These are phyloP conservation scores for Luperina testacea DNA, from an alignment of 2,888 invertebrate genomes.

Conservation along the genomic window DNA sequence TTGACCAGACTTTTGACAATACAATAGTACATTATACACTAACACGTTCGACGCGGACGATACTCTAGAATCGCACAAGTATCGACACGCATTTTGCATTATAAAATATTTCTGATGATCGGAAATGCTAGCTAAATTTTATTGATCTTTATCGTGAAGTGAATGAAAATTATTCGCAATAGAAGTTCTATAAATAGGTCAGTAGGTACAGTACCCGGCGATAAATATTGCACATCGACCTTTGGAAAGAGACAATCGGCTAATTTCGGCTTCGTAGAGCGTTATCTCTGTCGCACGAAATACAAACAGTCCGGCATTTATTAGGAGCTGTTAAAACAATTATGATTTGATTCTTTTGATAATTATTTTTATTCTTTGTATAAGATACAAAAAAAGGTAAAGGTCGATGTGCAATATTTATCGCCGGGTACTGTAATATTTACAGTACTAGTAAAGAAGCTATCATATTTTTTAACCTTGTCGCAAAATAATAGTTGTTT, in stretches of 20 bases:
- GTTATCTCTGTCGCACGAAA: too few species aligned
- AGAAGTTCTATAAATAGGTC: neutral
- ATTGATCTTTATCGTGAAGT: neutral
- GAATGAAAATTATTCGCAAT: neutral
- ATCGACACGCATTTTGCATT: slow-evolving; percentile 25
- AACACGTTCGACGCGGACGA: slow-evolving; percentile 24
- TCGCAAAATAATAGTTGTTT: neutral
- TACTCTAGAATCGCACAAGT: slow-evolving; percentile 31
- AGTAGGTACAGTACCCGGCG: too few species aligned
- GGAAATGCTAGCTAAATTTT: neutral
- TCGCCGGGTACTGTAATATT: too few species aligned
- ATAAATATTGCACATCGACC: too few species aligned
- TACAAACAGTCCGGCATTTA: too few species aligned
- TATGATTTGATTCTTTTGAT: too few species aligned
- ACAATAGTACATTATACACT: slow-evolving; percentile 41
- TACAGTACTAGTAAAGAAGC: neutral
- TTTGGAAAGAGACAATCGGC: too few species aligned
- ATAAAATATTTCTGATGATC: slow-evolving; percentile 9
- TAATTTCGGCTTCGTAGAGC: too few species aligned
- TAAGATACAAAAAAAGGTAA: too few species aligned
- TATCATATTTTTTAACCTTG: neutral
- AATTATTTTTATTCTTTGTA: too few species aligned
- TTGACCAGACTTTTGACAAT: slow-evolving; percentile 9
- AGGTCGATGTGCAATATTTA: too few species aligned
- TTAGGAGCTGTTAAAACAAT: too few species aligned